phyloP scores from a whole-genome alignment of 2,888 invertebrate genomes.

The Blomia tropicalis region DNA sequence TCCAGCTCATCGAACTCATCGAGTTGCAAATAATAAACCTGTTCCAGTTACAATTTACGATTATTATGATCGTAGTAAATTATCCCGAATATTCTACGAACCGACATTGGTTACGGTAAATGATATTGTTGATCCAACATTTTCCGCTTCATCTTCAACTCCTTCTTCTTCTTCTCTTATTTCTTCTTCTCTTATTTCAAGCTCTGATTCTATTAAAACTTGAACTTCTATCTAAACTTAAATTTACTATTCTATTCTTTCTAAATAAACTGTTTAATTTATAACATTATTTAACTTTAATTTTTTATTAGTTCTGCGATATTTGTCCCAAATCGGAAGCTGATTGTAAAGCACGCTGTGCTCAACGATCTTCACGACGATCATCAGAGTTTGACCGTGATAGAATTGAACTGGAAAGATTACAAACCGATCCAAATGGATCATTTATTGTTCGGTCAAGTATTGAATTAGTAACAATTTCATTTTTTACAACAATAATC shows the following conservation, averaged over 20 bases:
- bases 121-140: neutral
- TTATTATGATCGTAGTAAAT: slow-evolving; percentile 30
- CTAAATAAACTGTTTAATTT: neutral
- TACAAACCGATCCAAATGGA: neutral
- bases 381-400: neutral
- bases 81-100: slow-evolving; percentile 30
- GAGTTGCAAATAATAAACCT: slow-evolving; percentile 31
- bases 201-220: neutral
- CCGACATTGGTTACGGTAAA: slow-evolving; percentile 25
- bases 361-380: neutral
- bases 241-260: neutral
- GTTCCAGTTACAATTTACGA: slow-evolving; percentile 31
- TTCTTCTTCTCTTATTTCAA: neutral
- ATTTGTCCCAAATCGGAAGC: slow-evolving; percentile 1
- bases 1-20: slow-evolving; percentile 30
- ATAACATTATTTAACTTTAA: neutral
- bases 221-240: neutral
- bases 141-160: neutral
- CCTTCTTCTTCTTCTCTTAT: neutral
- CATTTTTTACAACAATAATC: neutral
- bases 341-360: slow-evolving; percentile 3
- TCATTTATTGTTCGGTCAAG: neutral
- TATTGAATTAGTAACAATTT: neutral
- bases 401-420: neutral
- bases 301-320: slow-evolving; percentile 9